These are phyloP conservation scores for Hoplias malabaricus DNA, from an alignment of 2,113 vertebrate genomes.

Conservation along the genomic window DNA sequence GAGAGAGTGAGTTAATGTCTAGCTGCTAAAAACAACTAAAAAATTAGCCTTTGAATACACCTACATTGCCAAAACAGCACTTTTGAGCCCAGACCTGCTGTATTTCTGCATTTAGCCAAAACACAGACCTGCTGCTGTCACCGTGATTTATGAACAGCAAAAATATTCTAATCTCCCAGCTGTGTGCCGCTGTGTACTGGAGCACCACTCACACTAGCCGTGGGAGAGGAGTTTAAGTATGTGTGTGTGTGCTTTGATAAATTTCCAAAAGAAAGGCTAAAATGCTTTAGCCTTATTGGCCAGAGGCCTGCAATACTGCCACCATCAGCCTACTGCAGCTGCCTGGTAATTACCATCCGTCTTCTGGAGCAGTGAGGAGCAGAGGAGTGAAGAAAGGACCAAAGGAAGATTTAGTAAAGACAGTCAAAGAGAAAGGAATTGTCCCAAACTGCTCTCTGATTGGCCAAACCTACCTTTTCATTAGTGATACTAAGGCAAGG, in stretches of 20 bases:
- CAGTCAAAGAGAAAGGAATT: too few relatives aligned
- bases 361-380: not conserved
- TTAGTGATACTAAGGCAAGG: too few relatives aligned
- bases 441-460: too few relatives aligned
- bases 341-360: conserved; percentile 19
- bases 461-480: too few relatives aligned
- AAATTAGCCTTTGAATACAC: conserved; percentile 34
- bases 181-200: conserved; percentile 42
- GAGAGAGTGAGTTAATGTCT: too few relatives aligned
- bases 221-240: conserved; percentile 13
- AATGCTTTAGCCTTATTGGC: conserved; percentile 32
- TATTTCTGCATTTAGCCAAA: conserved; percentile 30
- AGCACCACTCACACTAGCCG: conserved; percentile 37
- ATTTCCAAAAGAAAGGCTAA: conserved; percentile 36
- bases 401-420: not conserved
- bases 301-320: conserved; percentile 2
- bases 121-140: conserved; percentile 29
- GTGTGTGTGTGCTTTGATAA: conserved; percentile 30
- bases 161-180: conserved; percentile 55
- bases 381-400: not conserved
- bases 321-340: not conserved
- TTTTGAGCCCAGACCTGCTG: conserved; percentile 5
- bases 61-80: conserved; percentile 15
- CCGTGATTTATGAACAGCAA: conserved; percentile 56
- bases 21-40: conserved; percentile 19